phyloP scores from a whole-genome alignment of 2,113 vertebrate species.

The Verasper variegatus region DNA sequence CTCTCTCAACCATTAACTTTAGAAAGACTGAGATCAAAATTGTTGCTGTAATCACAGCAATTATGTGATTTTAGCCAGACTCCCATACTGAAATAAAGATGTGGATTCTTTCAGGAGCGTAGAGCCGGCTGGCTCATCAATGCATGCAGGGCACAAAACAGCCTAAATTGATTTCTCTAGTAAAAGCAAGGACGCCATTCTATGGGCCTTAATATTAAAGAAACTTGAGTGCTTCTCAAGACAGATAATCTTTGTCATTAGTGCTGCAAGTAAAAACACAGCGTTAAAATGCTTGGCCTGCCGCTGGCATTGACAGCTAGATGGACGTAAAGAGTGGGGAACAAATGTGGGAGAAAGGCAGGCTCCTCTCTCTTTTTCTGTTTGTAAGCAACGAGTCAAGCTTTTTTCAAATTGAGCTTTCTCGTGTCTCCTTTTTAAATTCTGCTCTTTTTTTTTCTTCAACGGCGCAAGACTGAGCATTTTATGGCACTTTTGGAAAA shows the following conservation, averaged over 20 bases:
- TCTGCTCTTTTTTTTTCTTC: background rate
- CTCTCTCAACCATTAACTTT: slow-evolving; percentile 31
- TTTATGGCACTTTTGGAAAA: no score
- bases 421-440: background rate
- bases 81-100: slow-evolving; percentile 31
- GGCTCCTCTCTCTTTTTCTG: background rate
- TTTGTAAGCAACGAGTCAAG: background rate
- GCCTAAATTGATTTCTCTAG: slow-evolving; percentile 52
- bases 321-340: background rate
- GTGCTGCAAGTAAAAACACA: slow-evolving; percentile 40
- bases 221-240: slow-evolving; percentile 49
- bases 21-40: slow-evolving; percentile 57
- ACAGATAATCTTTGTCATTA: slow-evolving; percentile 60
- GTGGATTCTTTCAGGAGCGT: slow-evolving; percentile 10
- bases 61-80: slow-evolving; percentile 52
- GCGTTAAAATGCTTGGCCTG: slow-evolving; percentile 45
- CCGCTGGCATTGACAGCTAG: slow-evolving; percentile 3
- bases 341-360: background rate
- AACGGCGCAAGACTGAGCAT: no score
- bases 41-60: slow-evolving; percentile 41
- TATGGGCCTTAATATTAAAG: slow-evolving; percentile 49
- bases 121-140: slow-evolving; percentile 22
- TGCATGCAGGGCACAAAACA: slow-evolving; percentile 29
- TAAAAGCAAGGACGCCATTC: slow-evolving; percentile 46
- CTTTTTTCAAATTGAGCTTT: background rate